Percentiles rank a stretch among this genome's conserved stretches.
These are phyloP conservation scores for Nemotelus pantherinus DNA, from an alignment of 2,888 invertebrate genomes.

Conservation along the genomic window DNA sequence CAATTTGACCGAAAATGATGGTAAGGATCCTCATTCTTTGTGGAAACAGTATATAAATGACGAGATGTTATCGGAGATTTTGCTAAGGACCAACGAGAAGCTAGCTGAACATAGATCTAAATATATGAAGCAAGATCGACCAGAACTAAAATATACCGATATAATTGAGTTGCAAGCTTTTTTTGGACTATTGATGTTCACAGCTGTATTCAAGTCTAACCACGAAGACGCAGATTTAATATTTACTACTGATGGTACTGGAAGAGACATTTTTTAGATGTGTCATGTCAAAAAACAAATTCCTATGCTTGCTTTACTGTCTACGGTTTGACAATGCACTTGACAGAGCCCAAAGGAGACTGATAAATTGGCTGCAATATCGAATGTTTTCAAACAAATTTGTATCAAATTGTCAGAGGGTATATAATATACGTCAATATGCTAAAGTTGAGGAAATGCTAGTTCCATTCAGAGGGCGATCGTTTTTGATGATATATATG, in stretches of 20 bases:
- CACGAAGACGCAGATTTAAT: conserved; percentile 47
- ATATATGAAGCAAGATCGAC: conserved; percentile 35
- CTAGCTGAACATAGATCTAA: conserved; percentile 25
- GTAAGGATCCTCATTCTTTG: background rate
- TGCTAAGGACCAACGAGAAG: conserved; percentile 29
- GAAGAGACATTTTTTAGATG: conserved; percentile 49
- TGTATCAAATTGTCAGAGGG: too few relatives aligned
- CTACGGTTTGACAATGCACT: conserved; percentile 46
- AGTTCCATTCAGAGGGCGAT: too few relatives aligned
- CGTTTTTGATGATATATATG: too few relatives aligned
- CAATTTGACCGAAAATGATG: conserved; percentile 20
- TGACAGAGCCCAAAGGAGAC: conserved; percentile 40
- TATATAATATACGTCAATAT: too few relatives aligned
- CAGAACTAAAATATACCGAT: conserved; percentile 36
- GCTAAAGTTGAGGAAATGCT: too few relatives aligned
- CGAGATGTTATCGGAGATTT: conserved; percentile 37
- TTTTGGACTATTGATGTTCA: conserved; percentile 50
- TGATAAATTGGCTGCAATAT: conserved; percentile 47
- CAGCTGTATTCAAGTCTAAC: conserved; percentile 50
- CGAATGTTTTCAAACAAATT: conserved; percentile 19
- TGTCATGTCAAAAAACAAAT: conserved; percentile 46
- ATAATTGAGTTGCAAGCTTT: conserved; percentile 47
- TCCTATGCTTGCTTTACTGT: conserved; percentile 40
- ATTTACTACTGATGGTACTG: conserved; percentile 51
- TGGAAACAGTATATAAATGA: conserved; percentile 25